A percentile compares a stretch with the other conserved stretches of the same genome.
Evolutionary conservation across 1,140 invertebrate genomes (phyloP).

Genomic region (Leptopilina clavipes): DNA sequence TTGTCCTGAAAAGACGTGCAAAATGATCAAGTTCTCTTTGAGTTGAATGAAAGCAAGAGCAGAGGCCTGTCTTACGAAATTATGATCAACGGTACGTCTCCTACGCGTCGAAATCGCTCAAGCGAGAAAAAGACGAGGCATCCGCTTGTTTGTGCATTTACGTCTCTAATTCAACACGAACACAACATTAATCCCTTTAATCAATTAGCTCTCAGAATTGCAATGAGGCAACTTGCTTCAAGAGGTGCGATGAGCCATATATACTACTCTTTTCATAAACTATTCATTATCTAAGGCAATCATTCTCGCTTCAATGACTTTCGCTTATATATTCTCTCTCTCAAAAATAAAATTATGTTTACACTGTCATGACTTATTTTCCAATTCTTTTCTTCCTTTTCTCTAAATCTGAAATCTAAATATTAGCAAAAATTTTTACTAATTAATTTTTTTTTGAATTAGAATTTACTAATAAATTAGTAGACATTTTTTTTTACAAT

Average conservation of each 20-base stretch:
- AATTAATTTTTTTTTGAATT: no score
- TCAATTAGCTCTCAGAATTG: constrained; percentile 60
- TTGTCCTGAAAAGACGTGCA: neutral
- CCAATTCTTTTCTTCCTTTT: no score
- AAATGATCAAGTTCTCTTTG: neutral
- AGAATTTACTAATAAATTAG: no score
- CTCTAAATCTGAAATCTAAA: no score
- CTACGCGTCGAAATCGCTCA: constrained; percentile 23
- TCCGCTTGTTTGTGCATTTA: constrained; percentile 11
- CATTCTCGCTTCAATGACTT: constrained; percentile 51
- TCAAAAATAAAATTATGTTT: neutral
- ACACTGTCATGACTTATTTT: no score
- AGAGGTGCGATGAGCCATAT: constrained; percentile 38
- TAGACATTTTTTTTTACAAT: no score
- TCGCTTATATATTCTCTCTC: constrained; percentile 57
- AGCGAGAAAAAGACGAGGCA: constrained; percentile 43
- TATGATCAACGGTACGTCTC: constrained; percentile 16
- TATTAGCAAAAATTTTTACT: no score
- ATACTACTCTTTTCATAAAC: constrained; percentile 47
- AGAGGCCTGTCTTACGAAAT: constrained; percentile 25
- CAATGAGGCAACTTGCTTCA: constrained; percentile 46
- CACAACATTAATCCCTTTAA: constrained; percentile 62
- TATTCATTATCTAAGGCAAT: constrained; percentile 65
- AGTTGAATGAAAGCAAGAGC: constrained; percentile 21
- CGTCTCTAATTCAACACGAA: constrained; percentile 39